Conservation (phyloP, 2,888 invertebrate species). For the Drosophila nr. perissopoda region DNA sequence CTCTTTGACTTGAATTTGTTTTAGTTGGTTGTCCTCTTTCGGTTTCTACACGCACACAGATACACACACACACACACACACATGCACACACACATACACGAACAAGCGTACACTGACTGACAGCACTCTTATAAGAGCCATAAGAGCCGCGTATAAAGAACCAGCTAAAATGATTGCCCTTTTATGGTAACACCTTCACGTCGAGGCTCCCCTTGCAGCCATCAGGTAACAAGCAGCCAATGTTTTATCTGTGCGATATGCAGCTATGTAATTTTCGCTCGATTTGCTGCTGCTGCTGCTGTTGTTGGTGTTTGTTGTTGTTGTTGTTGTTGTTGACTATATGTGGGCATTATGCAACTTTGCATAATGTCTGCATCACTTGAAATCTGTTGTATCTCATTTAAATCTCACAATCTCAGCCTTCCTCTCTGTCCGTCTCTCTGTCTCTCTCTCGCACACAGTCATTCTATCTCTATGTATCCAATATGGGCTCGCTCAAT, state of each 20-base stretch:
- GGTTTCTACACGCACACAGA: slow-evolving; percentile 27
- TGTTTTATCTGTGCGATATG: slow-evolving; percentile 36
- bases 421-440: not conserved
- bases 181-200: slow-evolving; percentile 45
- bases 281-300: slow-evolving; percentile 10
- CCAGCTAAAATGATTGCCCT: slow-evolving; percentile 32
- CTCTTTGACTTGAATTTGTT: slow-evolving; percentile 73
- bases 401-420: slow-evolving; percentile 17
- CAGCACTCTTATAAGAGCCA: slow-evolving; percentile 43
- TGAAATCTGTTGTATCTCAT: slow-evolving; percentile 52
- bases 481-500: slow-evolving; percentile 41
- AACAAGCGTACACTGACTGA: slow-evolving; percentile 22
- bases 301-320: not conserved
- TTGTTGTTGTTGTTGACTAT: not conserved
- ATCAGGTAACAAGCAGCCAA: slow-evolving; percentile 18
- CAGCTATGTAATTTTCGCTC: slow-evolving; percentile 26
- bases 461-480: slow-evolving; percentile 3
- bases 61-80: slow-evolving; percentile 9
- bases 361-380: slow-evolving; percentile 44
- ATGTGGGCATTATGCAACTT: slow-evolving; percentile 37
- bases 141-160: slow-evolving; percentile 40
- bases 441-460: not conserved
- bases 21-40: slow-evolving; percentile 64
- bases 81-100: not conserved
- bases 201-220: slow-evolving; percentile 4